phyloP scores from a whole-genome alignment of 2,797 vertebrate genomes.

The Pogoniulus pusillus region DNA sequence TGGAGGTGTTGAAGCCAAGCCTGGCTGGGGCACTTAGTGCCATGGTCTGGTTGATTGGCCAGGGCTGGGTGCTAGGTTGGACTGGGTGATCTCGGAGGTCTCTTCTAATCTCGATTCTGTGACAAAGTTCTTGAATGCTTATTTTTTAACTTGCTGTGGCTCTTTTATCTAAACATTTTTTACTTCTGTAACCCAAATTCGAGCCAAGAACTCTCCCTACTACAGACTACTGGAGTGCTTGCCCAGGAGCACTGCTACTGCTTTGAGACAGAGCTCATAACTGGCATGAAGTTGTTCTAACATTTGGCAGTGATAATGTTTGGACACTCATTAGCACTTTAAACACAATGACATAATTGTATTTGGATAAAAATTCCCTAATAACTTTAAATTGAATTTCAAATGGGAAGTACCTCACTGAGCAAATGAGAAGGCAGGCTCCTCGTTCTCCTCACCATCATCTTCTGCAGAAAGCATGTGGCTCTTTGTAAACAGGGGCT shows the following conservation, averaged over 20 bases:
- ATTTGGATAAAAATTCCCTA: not conserved
- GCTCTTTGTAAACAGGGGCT: not conserved
- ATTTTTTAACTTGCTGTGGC: not conserved
- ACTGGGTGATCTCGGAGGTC: too few species aligned
- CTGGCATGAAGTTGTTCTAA: conserved; percentile 78
- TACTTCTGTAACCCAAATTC: conserved; percentile 83
- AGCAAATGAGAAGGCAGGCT: not conserved
- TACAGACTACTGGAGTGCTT: conserved; percentile 77
- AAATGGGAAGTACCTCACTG: not conserved
- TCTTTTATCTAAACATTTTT: conserved; percentile 82
- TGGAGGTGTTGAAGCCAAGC: too few species aligned
- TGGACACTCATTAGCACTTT: not conserved
- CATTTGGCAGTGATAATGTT: conserved; percentile 73
- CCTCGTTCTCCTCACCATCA: not conserved
- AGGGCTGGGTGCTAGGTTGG: too few species aligned
- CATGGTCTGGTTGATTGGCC: too few species aligned
- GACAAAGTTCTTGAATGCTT: not conserved
- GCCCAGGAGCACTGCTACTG: conserved; percentile 75
- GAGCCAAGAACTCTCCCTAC: conserved; percentile 77
- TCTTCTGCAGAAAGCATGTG: not conserved
- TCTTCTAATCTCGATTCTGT: too few species aligned
- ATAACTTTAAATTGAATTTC: not conserved
- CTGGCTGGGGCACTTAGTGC: too few species aligned
- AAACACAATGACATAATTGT: not conserved
- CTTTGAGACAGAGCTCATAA: conserved; percentile 78